Evolutionary conservation across 2,797 vertebrate genomes (phyloP).

Genomic region (Chelmon rostratus): DNA sequence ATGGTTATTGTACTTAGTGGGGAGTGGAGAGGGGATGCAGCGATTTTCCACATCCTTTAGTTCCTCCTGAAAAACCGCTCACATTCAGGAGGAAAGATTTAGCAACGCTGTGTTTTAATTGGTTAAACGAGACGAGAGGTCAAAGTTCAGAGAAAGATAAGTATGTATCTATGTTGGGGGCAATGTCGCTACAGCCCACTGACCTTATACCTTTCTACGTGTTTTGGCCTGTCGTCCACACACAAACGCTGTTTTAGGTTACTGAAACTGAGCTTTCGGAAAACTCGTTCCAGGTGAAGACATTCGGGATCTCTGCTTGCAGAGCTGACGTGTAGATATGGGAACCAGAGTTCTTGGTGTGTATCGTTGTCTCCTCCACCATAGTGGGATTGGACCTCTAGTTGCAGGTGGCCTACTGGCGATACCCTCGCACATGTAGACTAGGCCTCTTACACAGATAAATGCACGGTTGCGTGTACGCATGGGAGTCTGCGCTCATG

Average conservation of each 20-base stretch:
- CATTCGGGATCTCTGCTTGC: no score
- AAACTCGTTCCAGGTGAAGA: no score
- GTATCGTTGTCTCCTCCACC: no score
- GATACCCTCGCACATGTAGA: no score
- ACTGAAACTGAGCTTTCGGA: no score
- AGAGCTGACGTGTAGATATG: no score
- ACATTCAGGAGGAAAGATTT: not conserved
- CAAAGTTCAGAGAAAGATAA: slow-evolving; percentile 25
- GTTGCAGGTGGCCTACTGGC: no score
- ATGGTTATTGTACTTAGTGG: slow-evolving; percentile 30
- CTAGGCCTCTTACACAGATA: not conserved
- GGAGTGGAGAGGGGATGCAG: not conserved
- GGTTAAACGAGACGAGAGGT: not conserved
- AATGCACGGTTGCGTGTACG: not conserved
- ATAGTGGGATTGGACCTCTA: no score
- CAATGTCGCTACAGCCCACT: not conserved
- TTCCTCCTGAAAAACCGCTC: slow-evolving; percentile 2
- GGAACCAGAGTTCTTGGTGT: no score
- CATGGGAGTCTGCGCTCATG: not conserved
- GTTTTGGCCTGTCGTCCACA: no score
- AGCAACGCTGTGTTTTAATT: not conserved
- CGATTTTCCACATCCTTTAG: not conserved
- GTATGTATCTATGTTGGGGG: slow-evolving; percentile 1
- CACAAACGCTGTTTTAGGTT: no score
- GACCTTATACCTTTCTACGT: slow-evolving; percentile 20